Evolutionary conservation across 2,797 vertebrate species (phyloP).

Genomic region (Alauda arvensis): DNA sequence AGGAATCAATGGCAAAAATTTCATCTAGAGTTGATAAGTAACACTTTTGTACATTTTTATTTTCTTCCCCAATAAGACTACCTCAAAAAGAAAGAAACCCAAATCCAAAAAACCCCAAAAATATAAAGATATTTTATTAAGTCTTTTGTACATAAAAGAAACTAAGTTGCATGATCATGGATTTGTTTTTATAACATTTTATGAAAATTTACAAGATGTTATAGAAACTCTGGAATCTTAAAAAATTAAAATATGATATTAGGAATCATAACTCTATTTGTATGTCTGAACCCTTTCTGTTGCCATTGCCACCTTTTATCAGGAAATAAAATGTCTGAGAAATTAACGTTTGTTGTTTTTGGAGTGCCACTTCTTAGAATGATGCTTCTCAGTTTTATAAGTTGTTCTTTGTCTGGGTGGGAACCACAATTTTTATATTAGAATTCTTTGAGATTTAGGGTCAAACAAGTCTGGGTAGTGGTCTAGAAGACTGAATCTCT

Average conservation of each 20-base stretch:
- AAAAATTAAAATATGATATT: background rate
- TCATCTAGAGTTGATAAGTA: background rate
- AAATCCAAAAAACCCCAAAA: background rate
- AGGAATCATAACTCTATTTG: background rate
- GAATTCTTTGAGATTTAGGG: background rate
- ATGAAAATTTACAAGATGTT: background rate
- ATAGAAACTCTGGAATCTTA: background rate
- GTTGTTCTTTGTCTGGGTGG: background rate
- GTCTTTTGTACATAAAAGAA: background rate
- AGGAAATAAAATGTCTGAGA: background rate
- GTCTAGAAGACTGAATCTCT: background rate
- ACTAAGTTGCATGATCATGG: background rate
- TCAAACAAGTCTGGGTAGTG: background rate
- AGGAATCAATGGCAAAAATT: background rate
- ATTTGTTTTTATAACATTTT: background rate
- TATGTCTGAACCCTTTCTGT: background rate
- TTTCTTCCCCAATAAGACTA: background rate
- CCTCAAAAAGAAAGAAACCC: rapidly evolving
- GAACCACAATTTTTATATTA: background rate
- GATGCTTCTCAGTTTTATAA: background rate
- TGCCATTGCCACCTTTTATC: background rate
- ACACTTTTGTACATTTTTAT: background rate
- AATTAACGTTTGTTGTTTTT: background rate
- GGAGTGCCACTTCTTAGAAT: background rate
- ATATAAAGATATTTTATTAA: background rate